These are phyloP conservation scores for Mesodorylaimus sp. DNA, from an alignment of 2,888 invertebrate species.

Conservation along the genomic window DNA sequence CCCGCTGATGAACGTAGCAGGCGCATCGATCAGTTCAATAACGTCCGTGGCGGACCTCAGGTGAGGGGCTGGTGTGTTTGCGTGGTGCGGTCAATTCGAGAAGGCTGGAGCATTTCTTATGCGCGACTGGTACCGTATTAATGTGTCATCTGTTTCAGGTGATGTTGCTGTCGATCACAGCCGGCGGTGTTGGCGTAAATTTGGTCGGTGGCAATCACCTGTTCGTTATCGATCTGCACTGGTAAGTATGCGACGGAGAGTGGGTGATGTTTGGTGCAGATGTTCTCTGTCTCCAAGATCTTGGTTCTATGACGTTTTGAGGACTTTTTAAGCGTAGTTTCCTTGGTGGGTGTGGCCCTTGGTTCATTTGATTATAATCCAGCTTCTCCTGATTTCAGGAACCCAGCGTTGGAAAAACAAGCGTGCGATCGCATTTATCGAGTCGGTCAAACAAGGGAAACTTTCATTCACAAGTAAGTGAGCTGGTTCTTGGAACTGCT, in stretches of 20 bases:
- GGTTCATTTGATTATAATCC: no score
- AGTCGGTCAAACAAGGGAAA: constrained; percentile 63
- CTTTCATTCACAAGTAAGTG: constrained; percentile 58
- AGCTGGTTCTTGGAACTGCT: constrained; percentile 1
- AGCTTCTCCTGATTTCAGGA: constrained; percentile 39
- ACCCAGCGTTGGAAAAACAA: constrained; percentile 82
- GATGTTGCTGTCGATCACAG: constrained; percentile 65
- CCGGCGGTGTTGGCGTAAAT: constrained; percentile 86
- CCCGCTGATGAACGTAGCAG: constrained; percentile 37
- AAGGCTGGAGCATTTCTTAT: no score
- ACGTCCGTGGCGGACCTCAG: constrained; percentile 40
- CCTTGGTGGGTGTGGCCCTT: no score
- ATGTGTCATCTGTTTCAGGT: no score
- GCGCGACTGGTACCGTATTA: no score
- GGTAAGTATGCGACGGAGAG: constrained; percentile 41
- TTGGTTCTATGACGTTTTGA: no score
- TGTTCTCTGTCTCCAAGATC: no score
- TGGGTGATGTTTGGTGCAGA: no score
- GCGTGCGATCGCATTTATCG: constrained; percentile 82
- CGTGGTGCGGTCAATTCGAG: no score
- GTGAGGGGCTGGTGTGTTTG: no score
- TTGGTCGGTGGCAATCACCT: constrained; percentile 77
- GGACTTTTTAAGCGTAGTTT: no score
- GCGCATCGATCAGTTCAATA: constrained; percentile 50
- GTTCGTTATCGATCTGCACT: constrained; percentile 72